Base-by-base conservation (phyloP, 2,888 invertebrate species). In the Epinotia nisella region DNA sequence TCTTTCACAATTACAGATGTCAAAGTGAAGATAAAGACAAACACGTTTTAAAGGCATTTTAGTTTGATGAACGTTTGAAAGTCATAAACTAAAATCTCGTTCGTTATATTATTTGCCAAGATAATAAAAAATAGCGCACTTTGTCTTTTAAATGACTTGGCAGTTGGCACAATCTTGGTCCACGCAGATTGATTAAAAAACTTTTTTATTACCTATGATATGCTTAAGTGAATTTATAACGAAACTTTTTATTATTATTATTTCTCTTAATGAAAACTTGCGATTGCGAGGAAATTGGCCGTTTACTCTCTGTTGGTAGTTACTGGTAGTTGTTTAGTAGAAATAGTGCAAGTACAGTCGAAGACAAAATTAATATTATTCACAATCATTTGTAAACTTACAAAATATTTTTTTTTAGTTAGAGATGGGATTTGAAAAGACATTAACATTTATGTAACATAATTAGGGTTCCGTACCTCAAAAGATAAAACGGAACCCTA, bases 121-220 rank as follows among this genome's bases (percentile, higher is more conserved):
- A 35, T 45, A 65, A 65, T 71, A 71, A 66, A 72, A 67, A 62
- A 64, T 21, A 11, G 67, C 53, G 56, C 56, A 71, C 66, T 71
- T 19, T 56, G 35, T 72, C 71, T 71, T 74, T 66, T 65, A 55
- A 75, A 75, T 78, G 74, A 76, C 74, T 76, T 75, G 66, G 55
- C 67, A 21, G 72, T 68, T 72, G 67, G 76, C 76, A 75, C 74
- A 70, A 78, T 77, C 75, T 76, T 75, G 75, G 76, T 71, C 74
- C 75, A 74, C 70, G 74, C 56, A 70, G 78, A 79, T 79, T 81
- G 80, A 81, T 81, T 80, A 81, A 79, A 78, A 76, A 81, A 81
- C 74, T 81, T 81, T 76, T 77, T 79, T 79, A 80, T 80, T 77
- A 58, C 70, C 74, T 51, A 60, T 73, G 67, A 69, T 70, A 73